phyloP scores from a whole-genome alignment of 2,113 vertebrate genomes.

The Leptosomus discolor region DNA sequence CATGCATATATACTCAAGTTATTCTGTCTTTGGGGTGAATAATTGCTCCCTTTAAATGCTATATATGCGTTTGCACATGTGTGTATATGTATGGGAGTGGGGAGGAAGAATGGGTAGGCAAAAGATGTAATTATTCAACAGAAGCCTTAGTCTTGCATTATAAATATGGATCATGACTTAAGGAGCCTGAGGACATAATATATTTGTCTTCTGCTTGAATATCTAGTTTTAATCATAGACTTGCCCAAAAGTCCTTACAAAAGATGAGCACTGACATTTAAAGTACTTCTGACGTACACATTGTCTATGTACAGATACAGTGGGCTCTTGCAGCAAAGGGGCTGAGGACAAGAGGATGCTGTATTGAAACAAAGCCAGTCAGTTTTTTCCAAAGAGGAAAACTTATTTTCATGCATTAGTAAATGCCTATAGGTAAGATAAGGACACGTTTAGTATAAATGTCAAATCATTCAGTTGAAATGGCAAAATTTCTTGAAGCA shows the following conservation, averaged over 20 bases:
- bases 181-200: slow-evolving; percentile 24
- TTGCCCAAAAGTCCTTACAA: not conserved
- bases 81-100: not conserved
- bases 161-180: slow-evolving; percentile 69
- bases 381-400: not conserved
- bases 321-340: not conserved
- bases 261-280: slow-evolving; percentile 33
- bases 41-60: slow-evolving; percentile 47
- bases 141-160: slow-evolving; percentile 26
- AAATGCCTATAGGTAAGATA: slow-evolving; percentile 7
- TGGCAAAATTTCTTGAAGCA: not conserved
- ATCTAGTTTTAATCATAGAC: slow-evolving; percentile 16
- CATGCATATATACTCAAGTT: not conserved
- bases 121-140: slow-evolving; percentile 28
- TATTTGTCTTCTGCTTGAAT: slow-evolving; percentile 55
- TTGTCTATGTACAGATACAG: not conserved
- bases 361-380: not conserved
- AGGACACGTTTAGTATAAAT: not conserved
- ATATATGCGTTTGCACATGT: not conserved
- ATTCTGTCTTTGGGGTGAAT: slow-evolving; percentile 28
- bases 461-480: not conserved
- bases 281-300: not conserved
- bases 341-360: not conserved
- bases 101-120: not conserved
- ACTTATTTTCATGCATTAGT: not conserved